A percentile compares a stretch with the other conserved stretches of the same genome.
These are phyloP conservation scores for Serilophus lunatus DNA, from an alignment of 2,113 vertebrate species.

Conservation along the genomic window DNA sequence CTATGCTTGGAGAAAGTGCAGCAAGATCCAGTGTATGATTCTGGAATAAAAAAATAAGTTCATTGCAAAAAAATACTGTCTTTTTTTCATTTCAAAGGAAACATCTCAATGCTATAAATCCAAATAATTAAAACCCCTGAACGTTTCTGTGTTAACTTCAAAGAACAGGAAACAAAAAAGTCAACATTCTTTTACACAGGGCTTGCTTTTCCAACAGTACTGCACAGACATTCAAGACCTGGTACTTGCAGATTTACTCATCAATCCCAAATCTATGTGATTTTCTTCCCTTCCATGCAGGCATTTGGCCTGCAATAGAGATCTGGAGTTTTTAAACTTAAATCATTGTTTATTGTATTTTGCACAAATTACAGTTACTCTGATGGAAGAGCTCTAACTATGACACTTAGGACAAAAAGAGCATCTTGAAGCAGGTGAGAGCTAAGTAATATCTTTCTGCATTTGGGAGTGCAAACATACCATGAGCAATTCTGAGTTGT, in stretches of 20 bases:
- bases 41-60: conserved; percentile 48
- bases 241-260: not conserved
- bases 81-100: not conserved
- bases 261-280: not conserved
- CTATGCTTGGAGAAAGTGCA: conserved; percentile 78
- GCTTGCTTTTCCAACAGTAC: not conserved
- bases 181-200: not conserved
- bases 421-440: not conserved
- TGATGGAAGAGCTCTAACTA: not conserved
- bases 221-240: not conserved
- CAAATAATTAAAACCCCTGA: not conserved
- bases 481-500: conserved; percentile 51
- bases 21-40: conserved; percentile 74
- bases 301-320: not conserved
- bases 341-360: not conserved
- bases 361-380: not conserved
- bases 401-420: not conserved
- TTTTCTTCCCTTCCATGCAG: not conserved
- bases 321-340: not conserved
- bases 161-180: not conserved
- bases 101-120: not conserved
- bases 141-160: not conserved
- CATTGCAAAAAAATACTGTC: not conserved
- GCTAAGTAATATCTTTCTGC: not conserved
- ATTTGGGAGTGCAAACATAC: conserved; percentile 30